phyloP scores from a whole-genome alignment of 2,797 vertebrate species.

The Enteromius thamalakanensis region DNA sequence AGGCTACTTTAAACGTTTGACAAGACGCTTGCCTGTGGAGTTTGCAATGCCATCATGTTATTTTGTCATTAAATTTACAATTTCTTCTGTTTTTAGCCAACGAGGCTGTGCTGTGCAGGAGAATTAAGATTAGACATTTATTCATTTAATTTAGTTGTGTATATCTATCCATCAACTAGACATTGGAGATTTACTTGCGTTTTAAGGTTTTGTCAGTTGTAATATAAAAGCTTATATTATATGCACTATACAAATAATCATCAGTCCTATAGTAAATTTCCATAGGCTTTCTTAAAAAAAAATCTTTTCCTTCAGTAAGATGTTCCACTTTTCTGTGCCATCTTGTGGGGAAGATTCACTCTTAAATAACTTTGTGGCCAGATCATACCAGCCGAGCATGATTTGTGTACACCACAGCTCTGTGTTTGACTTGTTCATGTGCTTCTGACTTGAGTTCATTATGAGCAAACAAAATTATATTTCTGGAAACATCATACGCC shows the following conservation, averaged over 20 bases:
- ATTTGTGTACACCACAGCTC: background rate
- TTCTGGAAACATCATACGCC: background rate
- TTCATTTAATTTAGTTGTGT: too few species aligned
- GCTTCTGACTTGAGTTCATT: background rate
- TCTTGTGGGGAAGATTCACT: background rate
- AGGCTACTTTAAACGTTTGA: background rate
- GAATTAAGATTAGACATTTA: background rate
- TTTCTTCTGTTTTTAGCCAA: background rate
- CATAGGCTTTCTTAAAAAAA: background rate
- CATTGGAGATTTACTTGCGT: background rate
- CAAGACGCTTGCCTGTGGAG: background rate
- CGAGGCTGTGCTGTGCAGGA: background rate
- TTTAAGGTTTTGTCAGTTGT: background rate
- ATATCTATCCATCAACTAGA: background rate
- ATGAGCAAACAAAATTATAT: background rate
- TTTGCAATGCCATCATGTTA: background rate
- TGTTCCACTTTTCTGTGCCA: constrained; percentile 5
- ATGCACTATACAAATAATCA: background rate
- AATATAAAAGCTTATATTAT: background rate
- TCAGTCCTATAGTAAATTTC: background rate
- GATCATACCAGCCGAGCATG: background rate
- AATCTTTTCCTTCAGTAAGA: constrained; percentile 8
- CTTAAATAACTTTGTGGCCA: constrained; percentile 12
- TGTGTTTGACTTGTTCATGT: background rate
- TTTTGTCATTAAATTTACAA: background rate